Evolutionary conservation across 2,797 vertebrate genomes (phyloP), one percentile per base, ranked within the genome.

Genomic region (Podargus strigoides): DNA sequence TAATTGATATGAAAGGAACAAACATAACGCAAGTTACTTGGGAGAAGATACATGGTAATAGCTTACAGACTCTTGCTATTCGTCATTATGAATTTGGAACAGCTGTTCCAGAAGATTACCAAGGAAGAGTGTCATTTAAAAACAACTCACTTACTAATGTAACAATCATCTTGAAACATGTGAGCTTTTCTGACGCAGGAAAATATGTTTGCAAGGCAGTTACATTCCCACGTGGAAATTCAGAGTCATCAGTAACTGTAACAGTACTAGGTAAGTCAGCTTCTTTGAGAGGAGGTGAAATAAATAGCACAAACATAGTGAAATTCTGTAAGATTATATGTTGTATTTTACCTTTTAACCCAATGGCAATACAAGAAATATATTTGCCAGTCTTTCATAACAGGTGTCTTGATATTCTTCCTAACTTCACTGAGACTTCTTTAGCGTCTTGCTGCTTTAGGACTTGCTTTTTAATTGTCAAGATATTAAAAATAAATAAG

Each of bases 11-110:
- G 89, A 99, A 98, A 68, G 98, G 98, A 97, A 98, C 99, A 94
- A n/a, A n/a, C n/a, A 98, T 99, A 97, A 98, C 98, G 37, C 99
- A 99, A 94, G 98, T 98, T 97, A 99, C 99, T 36, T 99, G 99
- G 99, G 99, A 99, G 97, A 99, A 99, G 53, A 97, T 97, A 47
- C 91, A 98, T 58, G 98, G 98, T 90, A 98, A 98, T 64, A 98
- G 96, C 97, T 97, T 98, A 92, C 97, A 98, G 87, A 99, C 98
- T 87, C 93, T 99, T 97, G 99, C 99, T 50, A 99, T 99, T 93
- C 99, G 98, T 97, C 98, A 99, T 95, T 99, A 99, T 6, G 91
- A 98, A 44, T 98, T 98, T 79, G 99, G 99, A 96, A 99, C 97
- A 92, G 99, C 98, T 82, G 97, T 99, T 97, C 95, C 98, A 94